Percentiles rank a stretch among this genome's conserved stretches.
These are phyloP conservation scores for Hermodice carunculata DNA, from an alignment of 2,888 invertebrate species.

Conservation along the genomic window DNA sequence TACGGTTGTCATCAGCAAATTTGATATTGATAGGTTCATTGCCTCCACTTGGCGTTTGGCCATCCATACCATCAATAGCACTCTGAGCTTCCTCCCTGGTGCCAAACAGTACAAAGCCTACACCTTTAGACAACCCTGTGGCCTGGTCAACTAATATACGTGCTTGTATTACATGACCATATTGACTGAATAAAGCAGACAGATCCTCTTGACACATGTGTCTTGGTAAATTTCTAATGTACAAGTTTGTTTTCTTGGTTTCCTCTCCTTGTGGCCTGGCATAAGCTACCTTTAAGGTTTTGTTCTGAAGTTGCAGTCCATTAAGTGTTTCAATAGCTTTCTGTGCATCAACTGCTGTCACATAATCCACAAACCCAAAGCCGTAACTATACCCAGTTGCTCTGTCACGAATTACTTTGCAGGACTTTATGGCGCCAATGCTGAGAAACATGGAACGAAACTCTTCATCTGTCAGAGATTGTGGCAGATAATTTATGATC, in stretches of 20 bases:
- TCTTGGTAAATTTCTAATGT: conserved; percentile 88
- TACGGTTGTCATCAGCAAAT: conserved; percentile 85
- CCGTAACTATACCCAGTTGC: conserved; percentile 95
- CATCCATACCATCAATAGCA: conserved; percentile 39
- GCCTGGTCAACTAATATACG: conserved; percentile 90
- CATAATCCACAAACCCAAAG: conserved; percentile 95
- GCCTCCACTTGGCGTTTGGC: conserved; percentile 29
- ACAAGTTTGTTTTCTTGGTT: conserved; percentile 94
- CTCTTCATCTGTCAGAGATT: conserved; percentile 92
- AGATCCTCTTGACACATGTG: conserved; percentile 79
- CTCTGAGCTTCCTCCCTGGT: conserved; percentile 89
- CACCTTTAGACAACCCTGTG: conserved; percentile 88
- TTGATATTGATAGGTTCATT: conserved; percentile 84
- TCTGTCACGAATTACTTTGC: conserved; percentile 77
- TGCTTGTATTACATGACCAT: conserved; percentile 91
- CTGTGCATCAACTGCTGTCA: conserved; percentile 85
- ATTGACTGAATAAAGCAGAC: conserved; percentile 87
- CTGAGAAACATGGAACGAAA: conserved; percentile 89
- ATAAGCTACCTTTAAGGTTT: conserved; percentile 93
- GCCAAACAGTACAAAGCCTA: conserved; percentile 87
- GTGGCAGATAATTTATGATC: conserved; percentile 95
- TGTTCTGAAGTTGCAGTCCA: conserved; percentile 90
- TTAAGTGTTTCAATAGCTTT: conserved; percentile 89
- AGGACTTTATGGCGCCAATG: conserved; percentile 90
- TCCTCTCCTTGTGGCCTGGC: conserved; percentile 92